Evolutionary conservation across 30 jellyfish, hydroid and myxozoan genomes (phyloP).

Genomic region (Aurelia sp.): DNA sequence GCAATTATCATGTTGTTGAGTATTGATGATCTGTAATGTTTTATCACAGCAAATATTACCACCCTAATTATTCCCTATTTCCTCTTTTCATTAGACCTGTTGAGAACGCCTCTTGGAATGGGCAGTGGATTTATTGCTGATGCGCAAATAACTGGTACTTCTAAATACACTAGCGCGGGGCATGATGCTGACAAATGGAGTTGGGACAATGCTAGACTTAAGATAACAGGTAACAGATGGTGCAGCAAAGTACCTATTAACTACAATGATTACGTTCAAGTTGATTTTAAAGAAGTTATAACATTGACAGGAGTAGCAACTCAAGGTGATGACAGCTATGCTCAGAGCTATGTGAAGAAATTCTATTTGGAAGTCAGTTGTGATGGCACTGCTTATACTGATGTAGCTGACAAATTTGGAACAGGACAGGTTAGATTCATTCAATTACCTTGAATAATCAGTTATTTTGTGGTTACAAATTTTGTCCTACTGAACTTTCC

Average conservation of each 20-base stretch:
- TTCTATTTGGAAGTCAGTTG: conserved; percentile 31
- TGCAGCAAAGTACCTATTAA: conserved; percentile 48
- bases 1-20: no score
- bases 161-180: background rate
- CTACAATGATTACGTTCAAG: conserved; percentile 43
- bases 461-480: no score
- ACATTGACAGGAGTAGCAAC: conserved; percentile 74
- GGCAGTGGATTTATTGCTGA: conserved; percentile 41
- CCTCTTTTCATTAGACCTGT: no score
- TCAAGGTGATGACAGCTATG: conserved; percentile 61
- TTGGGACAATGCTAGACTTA: conserved; percentile 21
- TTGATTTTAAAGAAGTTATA: no score
- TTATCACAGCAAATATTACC: no score
- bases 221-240: conserved; percentile 54
- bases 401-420: background rate
- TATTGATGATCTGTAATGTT: no score
- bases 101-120: conserved; percentile 71
- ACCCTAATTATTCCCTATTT: no score
- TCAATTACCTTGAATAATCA: no score
- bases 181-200: conserved; percentile 1
- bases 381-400: conserved; percentile 20
- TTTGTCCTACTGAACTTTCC: no score
- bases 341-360: conserved; percentile 11
- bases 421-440: conserved; percentile 10
- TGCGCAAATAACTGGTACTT: conserved; percentile 51